phyloP scores from a whole-genome alignment of 2,113 vertebrate genomes.

The Pseudopipra pipra region DNA sequence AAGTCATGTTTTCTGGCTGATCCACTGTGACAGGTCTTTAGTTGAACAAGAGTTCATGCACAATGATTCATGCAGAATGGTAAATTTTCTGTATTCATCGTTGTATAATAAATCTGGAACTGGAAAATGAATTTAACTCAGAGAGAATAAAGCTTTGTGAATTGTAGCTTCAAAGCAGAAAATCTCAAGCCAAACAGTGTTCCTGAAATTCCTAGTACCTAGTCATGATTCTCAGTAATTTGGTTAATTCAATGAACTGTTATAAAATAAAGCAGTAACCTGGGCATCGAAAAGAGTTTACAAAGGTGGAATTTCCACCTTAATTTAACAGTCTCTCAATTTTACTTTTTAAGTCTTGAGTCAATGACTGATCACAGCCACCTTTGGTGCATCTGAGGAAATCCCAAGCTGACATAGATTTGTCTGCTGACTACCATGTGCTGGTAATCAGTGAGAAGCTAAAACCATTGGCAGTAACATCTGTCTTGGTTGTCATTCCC shows the following conservation, averaged over 20 bases:
- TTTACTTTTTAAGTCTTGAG: background rate
- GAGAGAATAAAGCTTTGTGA: background rate
- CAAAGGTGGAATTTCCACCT: background rate
- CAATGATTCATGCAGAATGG: background rate
- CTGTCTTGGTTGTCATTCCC: background rate
- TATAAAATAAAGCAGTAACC: background rate
- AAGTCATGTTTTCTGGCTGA: background rate
- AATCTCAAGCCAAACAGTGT: background rate
- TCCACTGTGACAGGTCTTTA: background rate
- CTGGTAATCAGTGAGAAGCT: background rate
- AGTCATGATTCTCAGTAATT: background rate
- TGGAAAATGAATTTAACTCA: background rate
- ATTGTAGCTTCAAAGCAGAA: background rate
- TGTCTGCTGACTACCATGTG: accelerated
- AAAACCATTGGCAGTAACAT: background rate
- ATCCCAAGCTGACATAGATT: accelerated
- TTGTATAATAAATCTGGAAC: background rate
- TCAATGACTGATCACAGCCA: accelerated
- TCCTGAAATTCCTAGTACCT: background rate
- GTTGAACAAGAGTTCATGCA: slow-evolving; percentile 9
- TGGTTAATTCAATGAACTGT: background rate
- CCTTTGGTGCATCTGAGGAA: background rate
- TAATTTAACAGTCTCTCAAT: background rate
- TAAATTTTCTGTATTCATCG: background rate
- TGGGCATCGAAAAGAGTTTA: background rate